A percentile compares a stretch with the other conserved stretches of the same genome.
Evolutionary conservation across 1,140 invertebrate species (phyloP).

Genomic region (Procambarus clarkii): DNA sequence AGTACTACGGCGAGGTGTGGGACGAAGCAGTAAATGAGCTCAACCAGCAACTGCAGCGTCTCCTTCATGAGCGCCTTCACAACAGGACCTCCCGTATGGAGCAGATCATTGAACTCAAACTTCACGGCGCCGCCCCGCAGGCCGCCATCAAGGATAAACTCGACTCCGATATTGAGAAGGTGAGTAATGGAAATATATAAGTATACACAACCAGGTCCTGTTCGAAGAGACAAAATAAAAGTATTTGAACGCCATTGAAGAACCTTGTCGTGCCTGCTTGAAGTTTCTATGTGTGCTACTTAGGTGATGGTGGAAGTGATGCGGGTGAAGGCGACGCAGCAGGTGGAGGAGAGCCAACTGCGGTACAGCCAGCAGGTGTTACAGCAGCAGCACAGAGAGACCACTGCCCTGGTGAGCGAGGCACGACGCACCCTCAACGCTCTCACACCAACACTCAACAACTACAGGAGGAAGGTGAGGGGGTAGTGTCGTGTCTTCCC

Average conservation of each 20-base stretch:
- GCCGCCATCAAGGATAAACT: constrained; percentile 51
- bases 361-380: constrained; percentile 60
- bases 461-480: constrained; percentile 53
- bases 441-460: constrained; percentile 52
- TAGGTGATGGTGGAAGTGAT: constrained; percentile 60
- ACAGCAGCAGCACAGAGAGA: constrained; percentile 56
- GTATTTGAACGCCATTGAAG: no score
- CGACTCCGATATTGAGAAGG: constrained; percentile 61
- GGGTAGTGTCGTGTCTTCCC: no score
- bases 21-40: constrained; percentile 45
- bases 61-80: constrained; percentile 47
- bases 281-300: neutral
- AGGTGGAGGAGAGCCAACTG: constrained; percentile 60
- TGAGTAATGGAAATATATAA: neutral
- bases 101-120: constrained; percentile 60
- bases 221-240: no score
- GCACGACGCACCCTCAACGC: constrained; percentile 53
- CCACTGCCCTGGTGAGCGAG: constrained; percentile 52
- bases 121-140: constrained; percentile 51
- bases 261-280: no score
- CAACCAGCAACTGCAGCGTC: constrained; percentile 41
- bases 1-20: constrained; percentile 46
- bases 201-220: no score
- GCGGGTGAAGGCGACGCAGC: constrained; percentile 61
- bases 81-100: constrained; percentile 52